Percentiles rank a stretch among this genome's conserved stretches.
phyloP scores from a whole-genome alignment of 2,113 vertebrate genomes.

The Prietella phreatophila region DNA sequence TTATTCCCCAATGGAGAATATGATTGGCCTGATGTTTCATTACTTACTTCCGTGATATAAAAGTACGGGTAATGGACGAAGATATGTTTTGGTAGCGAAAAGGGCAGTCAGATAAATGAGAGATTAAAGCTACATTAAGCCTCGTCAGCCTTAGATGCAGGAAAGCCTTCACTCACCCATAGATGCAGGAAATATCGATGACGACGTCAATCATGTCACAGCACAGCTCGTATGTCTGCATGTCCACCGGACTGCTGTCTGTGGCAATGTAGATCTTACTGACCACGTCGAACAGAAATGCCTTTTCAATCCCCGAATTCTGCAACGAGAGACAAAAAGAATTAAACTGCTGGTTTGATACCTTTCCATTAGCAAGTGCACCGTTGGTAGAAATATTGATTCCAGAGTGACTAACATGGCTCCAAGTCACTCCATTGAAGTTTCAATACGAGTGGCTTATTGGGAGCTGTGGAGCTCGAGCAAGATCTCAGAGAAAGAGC shows the following conservation, averaged over 20 bases:
- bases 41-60: not conserved
- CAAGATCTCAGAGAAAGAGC: not conserved
- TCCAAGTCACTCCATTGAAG: not conserved
- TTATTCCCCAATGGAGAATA: not conserved
- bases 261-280: constrained; percentile 99
- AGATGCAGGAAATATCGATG: constrained; percentile 99
- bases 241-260: constrained; percentile 98
- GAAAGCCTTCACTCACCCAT: constrained; percentile 88
- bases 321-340: constrained; percentile 60
- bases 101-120: not conserved
- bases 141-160: constrained; percentile 96
- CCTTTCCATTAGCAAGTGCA: constrained; percentile 25
- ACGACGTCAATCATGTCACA: constrained; percentile 99
- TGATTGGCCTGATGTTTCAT: not conserved
- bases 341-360: not conserved
- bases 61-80: not conserved
- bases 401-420: not conserved
- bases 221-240: constrained; percentile 98
- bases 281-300: constrained; percentile 98
- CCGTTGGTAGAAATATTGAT: not conserved
- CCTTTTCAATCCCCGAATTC: constrained; percentile 99
- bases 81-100: not conserved
- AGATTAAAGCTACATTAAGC: not conserved
- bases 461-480: not conserved
- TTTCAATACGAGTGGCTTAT: not conserved